Evolutionary conservation across 2,888 invertebrate species (phyloP), one percentile per base, ranked within the genome.

Genomic region (Trypoxylon attenuatum): DNA sequence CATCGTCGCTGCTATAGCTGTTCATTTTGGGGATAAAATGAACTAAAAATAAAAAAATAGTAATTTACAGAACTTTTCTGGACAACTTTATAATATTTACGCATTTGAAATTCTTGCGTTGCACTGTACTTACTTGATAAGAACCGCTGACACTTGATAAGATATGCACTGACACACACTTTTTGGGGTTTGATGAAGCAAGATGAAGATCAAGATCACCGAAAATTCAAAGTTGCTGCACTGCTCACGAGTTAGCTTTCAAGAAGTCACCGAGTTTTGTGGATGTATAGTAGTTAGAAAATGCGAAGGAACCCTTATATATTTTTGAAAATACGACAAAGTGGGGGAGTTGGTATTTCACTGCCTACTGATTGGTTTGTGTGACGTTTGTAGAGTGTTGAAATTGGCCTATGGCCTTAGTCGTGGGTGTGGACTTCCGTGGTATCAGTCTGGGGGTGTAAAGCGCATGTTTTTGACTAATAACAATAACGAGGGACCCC

Each of bases 61-160:
- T 42, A 18, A 43, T 53, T 53, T 42, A 53, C 53, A 43, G 22
- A 53, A 42, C 53, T 42, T 42, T 53, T 53, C 43, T 42, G 27
- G 43, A 27, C 43, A 53, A 53, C 16, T 53, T 53, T 53, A 53
- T 53, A 43, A 43, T 53, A 53, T 42, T 53, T 41, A 42, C 42
- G 43, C 41, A 41, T 27, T 53, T 41, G 42, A 53, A 53, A 53
- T 53, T 42, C 42, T 53, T 53, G 42, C 27, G 27, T 53, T 42
- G 53, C 53, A 53, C 53, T 53, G 27, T 53, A 53, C 43, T 41
- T 39, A 51, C 27, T 51, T 51, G 51, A 51, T 51, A 51, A 51
- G 39, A 51, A 51, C 51, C 39, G 51, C 51, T 51, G 22, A 51
- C 51, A 51, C 47, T 47, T 47, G 29, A 29, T 27, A 27, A 47